Base-by-base conservation (phyloP, 2,797 vertebrate species). In the Amniataba percoides region DNA sequence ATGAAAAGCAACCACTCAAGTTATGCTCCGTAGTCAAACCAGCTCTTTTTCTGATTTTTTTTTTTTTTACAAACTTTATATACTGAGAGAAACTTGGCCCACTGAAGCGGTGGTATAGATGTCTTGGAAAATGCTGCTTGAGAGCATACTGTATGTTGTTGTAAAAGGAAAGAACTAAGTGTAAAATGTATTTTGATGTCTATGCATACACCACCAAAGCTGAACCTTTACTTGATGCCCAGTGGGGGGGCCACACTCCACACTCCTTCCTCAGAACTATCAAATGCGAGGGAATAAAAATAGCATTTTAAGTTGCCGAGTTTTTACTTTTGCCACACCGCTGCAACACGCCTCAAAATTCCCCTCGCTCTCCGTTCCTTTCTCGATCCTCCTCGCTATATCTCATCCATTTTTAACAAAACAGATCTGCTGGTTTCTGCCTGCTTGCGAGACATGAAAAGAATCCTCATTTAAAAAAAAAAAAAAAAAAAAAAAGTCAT, bases 111-210 rank as follows among this genome's bases (percentile, higher is more conserved):
- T 13, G 31, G 34, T 87, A 73, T 57, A 74, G 51, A 64, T 19
- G 52, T 23, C 53, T 34, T 25, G 19, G 51, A 59, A 82, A 56
- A 74, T 72, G 74, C 65, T 83, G 58, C 70, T 46, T 8, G 27
- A 77, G 69, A 66, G 21, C 31, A 49, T 59, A 61, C 15, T 43
- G 60, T 45, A 51, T 53, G 56, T 67, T 55, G 60, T 74, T 74
- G 78, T 58, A 43, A 78, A 76, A 68, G 15, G 14, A 43, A 75
- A 70, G 36, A 69, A 73, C 43, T 0, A 23, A 74, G 75, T 25
- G 52, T 51, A 39, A 77, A 78, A 81, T 74, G 25, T 67, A 57
- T 81, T 88, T 71, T 83, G 78, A 87, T 71, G 78, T 72, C 60
- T 62, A 19, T 21, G 40, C 59, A 68, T 59, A 48, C 42, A n/a